phyloP scores from a whole-genome alignment of 64 coral and sea anemone species.

The Montipora efflorescens region DNA sequence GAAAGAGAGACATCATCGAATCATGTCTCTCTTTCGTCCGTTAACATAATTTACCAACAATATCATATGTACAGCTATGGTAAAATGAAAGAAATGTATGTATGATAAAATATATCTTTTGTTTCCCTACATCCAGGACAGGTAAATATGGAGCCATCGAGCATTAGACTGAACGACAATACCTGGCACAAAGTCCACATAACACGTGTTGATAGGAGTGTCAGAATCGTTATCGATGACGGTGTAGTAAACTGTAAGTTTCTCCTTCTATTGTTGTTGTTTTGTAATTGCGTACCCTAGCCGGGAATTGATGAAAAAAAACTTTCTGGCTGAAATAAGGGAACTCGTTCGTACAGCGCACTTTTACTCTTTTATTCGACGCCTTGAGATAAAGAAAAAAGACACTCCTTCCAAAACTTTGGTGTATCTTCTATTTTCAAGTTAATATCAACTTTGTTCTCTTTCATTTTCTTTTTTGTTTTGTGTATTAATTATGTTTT shows the following conservation, averaged over 20 bases:
- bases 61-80: too few species aligned
- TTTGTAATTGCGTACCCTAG: too few species aligned
- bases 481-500: neutral
- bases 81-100: too few species aligned
- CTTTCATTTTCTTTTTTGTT: neutral
- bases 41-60: too few species aligned
- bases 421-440: too few species aligned
- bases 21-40: too few species aligned
- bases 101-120: too few species aligned
- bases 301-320: too few species aligned
- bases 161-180: constrained; percentile 38
- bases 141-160: neutral
- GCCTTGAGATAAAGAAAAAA: too few species aligned
- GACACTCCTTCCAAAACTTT: too few species aligned
- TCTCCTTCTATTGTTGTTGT: neutral
- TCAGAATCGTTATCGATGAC: constrained; percentile 32
- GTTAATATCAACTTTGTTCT: neutral
- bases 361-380: neutral
- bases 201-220: neutral
- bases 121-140: neutral
- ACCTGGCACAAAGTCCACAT: constrained; percentile 66
- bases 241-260: constrained; percentile 32
- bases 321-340: too few species aligned
- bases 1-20: neutral
- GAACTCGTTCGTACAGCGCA: too few species aligned